Conservation (phyloP, 2,888 invertebrate genomes). For the Drosophila ezoana region DNA sequence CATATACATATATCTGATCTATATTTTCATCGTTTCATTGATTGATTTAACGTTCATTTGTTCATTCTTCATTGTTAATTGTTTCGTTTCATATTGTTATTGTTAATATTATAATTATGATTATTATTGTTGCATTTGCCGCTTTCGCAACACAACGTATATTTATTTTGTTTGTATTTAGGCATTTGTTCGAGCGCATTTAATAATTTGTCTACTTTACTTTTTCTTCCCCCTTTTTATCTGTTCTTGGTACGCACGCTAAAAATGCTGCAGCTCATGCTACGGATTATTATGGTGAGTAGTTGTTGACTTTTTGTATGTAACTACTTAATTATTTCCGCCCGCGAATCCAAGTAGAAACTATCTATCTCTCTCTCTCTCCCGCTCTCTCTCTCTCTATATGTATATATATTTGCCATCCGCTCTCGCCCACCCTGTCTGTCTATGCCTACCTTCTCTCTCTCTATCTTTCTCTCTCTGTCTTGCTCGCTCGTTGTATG, state of each 20-base stretch:
- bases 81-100: constrained; percentile 11
- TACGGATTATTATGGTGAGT: constrained; percentile 99
- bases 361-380: constrained; percentile 5
- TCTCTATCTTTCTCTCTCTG: constrained; percentile 10
- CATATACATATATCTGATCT: background rate
- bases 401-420: constrained; percentile 1
- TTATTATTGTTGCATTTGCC: background rate
- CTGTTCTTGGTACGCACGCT: constrained; percentile 79
- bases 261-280: constrained; percentile 91
- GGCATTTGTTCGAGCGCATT: constrained; percentile 64
- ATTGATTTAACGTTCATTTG: too few relatives aligned
- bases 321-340: constrained; percentile 35
- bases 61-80: too few relatives aligned
- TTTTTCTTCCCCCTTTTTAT: constrained; percentile 76
- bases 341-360: constrained; percentile 1
- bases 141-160: too few relatives aligned
- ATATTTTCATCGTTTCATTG: too few relatives aligned
- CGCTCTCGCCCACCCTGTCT: constrained; percentile 6
- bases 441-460: constrained; percentile 11
- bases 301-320: constrained; percentile 83
- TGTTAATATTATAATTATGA: background rate
- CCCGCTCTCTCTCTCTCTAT: background rate
- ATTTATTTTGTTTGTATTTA: constrained; percentile 21
- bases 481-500: constrained; percentile 19
- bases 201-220: constrained; percentile 80